Evolutionary conservation across 2,797 vertebrate species (phyloP).

Genomic region (Hypotaenidia okinawae): DNA sequence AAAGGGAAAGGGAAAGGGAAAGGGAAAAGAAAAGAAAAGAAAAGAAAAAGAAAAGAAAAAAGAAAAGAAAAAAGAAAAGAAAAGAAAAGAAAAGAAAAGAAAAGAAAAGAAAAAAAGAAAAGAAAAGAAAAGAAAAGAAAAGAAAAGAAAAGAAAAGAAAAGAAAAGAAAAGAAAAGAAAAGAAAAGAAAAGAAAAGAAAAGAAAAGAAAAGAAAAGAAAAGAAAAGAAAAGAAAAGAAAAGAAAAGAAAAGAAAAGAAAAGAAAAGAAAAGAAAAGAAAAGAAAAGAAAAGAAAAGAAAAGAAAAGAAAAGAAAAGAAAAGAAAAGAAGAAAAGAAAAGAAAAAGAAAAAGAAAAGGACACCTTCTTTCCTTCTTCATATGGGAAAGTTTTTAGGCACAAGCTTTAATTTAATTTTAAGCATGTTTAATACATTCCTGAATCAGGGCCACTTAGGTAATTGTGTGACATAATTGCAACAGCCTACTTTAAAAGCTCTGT

Average conservation of each 20-base stretch:
- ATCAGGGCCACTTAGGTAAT: constrained; percentile 52
- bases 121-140: too few relatives aligned
- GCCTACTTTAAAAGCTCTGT: constrained; percentile 30
- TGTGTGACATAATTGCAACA: constrained; percentile 44
- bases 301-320: too few relatives aligned
- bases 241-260: too few relatives aligned
- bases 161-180: not conserved
- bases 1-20: not conserved
- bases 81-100: too few relatives aligned
- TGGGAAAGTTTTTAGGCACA: constrained; percentile 17
- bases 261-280: not conserved
- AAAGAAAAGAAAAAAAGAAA: too few relatives aligned
- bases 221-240: too few relatives aligned
- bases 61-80: too few relatives aligned
- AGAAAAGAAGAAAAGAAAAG: not conserved
- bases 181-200: not conserved
- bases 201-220: too few relatives aligned
- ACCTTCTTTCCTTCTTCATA: not conserved
- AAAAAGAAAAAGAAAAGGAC: not conserved
- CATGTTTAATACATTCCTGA: constrained; percentile 38
- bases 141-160: too few relatives aligned
- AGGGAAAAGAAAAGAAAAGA: too few relatives aligned
- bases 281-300: not conserved
- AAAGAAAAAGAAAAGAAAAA: not conserved
- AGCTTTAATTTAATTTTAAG: constrained; percentile 55